Base-by-base conservation (phyloP, 2,797 vertebrate genomes). In the Gastrophryne carolinensis region DNA sequence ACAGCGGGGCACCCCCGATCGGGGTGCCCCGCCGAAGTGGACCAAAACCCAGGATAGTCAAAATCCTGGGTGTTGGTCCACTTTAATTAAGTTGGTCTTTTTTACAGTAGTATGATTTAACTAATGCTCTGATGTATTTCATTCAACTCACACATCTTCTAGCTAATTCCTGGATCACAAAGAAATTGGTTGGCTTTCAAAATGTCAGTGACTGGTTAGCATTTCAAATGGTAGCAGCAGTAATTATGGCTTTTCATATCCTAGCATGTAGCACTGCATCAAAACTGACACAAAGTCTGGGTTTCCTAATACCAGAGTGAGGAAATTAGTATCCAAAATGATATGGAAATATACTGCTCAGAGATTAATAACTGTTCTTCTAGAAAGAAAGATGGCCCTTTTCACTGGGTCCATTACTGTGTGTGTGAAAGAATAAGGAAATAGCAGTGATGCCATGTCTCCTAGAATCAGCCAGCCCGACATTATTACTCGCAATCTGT, bases 191-290 rank as follows among this genome's bases (percentile, higher is more conserved):
- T 85, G 76, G 68, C 82, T 92, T 89, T 89, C 86, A 88, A 94
- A 93, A 92, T 91, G 92, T 92, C 91, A 88, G 87, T 83, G 87
- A 89, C 90, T 93, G 84, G 88, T 96, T 93, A 94, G 90, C 88
- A 88, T 93, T 94, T 94, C 87, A 90, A 91, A 91, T 86, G 83
- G 86, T 86, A 89, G 83, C 75, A 54, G 82, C 79, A 78, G 87
- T 92, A 92, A 94, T 94, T 93, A 93, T 49, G 1, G 83, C 85
- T 90, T 91, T 91, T 91, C 90, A 85, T 90, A 90, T 92, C 87
- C 85, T 83, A 50, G 85, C 70, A 82, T 92, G 90, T 90, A 87
- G 80, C 76, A 80, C 82, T 83, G 83, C 89, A 89, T 91, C 88
- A 87, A 86, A 91, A 86, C 83, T 89, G 92, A 94, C 93, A 91